phyloP scores from a whole-genome alignment of 2,888 invertebrate species.

The Orthonevra nobilis region DNA sequence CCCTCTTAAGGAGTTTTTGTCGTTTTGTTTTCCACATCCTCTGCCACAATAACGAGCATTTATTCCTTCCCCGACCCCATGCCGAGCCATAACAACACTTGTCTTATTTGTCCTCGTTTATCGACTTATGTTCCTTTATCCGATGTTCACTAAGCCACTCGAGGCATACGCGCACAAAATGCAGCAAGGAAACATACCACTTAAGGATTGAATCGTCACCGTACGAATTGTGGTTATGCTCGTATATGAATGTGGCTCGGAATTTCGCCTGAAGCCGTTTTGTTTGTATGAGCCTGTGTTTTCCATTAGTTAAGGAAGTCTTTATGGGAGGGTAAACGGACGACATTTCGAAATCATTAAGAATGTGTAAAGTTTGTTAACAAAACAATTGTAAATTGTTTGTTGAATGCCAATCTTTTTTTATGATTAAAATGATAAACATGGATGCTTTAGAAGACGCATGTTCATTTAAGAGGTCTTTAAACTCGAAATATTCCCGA shows the following conservation, averaged over 20 bases:
- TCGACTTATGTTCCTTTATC: slow-evolving; percentile 56
- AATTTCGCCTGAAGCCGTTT: slow-evolving; percentile 49
- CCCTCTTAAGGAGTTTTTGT: slow-evolving; percentile 47
- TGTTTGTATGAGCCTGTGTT: slow-evolving; percentile 16
- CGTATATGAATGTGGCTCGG: slow-evolving; percentile 1
- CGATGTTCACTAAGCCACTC: slow-evolving; percentile 44
- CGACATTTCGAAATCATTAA: slow-evolving; percentile 53
- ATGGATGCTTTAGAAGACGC: no score
- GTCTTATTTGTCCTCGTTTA: slow-evolving; percentile 61
- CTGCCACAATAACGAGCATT: slow-evolving; percentile 54
- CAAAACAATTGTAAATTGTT: slow-evolving; percentile 55
- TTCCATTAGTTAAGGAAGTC: slow-evolving; percentile 59
- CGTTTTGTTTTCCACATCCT: slow-evolving; percentile 43
- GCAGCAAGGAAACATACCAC: slow-evolving; percentile 40
- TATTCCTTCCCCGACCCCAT: slow-evolving; percentile 34
- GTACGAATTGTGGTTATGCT: slow-evolving; percentile 48
- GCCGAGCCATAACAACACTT: slow-evolving; percentile 48
- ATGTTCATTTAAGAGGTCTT: no score
- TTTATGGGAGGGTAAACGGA: slow-evolving; percentile 64
- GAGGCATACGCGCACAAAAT: slow-evolving; percentile 33
- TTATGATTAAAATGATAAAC: no score
- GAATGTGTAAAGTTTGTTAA: slow-evolving; percentile 45
- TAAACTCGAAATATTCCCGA: no score
- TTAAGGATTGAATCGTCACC: slow-evolving; percentile 47
- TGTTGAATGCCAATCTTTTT: slow-evolving; percentile 55